Conservation (phyloP, 2,797 vertebrate genomes). For the Smutsia gigantea region DNA sequence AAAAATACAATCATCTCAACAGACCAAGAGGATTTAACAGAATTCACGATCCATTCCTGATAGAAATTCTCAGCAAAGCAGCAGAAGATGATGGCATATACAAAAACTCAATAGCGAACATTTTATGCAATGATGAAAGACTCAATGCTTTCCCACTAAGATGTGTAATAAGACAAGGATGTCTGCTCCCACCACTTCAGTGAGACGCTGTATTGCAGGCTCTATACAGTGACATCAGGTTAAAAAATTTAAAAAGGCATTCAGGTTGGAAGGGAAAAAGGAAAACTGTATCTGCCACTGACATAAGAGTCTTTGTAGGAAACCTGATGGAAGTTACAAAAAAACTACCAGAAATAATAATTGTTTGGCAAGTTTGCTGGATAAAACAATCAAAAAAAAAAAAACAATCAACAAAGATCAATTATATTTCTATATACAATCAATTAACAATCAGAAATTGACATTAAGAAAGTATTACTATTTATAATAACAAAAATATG, state of each 20-base stretch:
- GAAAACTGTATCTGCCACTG: background rate
- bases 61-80: too few relatives aligned
- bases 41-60: background rate
- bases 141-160: background rate
- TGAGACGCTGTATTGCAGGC: background rate
- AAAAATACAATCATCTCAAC: background rate
- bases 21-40: background rate
- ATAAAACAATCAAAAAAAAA: background rate
- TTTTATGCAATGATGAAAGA: background rate
- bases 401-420: too few relatives aligned
- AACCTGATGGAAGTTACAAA: background rate
- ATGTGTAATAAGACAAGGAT: background rate
- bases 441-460: background rate
- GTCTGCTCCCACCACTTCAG: background rate
- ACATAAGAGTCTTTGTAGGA: background rate
- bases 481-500: background rate
- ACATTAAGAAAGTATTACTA: background rate
- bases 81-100: background rate
- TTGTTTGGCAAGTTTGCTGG: background rate
- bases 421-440: background rate
- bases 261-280: background rate
- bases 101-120: background rate
- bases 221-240: background rate
- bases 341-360: background rate
- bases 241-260: background rate